A percentile compares a stretch with the other conserved stretches of the same genome.
Conservation (phyloP, 2,113 vertebrate species). For the Uria lomvia region DNA sequence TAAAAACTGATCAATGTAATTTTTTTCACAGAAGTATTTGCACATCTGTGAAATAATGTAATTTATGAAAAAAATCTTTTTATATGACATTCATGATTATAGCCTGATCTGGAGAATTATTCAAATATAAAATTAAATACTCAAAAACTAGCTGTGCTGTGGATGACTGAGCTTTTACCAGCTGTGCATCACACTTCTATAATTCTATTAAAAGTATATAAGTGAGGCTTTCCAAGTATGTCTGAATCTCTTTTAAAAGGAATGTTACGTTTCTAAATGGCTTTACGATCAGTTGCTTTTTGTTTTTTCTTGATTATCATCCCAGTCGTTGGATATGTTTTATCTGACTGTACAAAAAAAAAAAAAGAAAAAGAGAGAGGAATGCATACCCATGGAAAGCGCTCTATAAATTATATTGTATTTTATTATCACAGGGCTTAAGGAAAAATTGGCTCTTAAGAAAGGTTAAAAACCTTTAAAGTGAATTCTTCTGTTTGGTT, state of each 20-base stretch:
- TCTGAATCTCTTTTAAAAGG: slow-evolving; percentile 38
- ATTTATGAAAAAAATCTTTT: slow-evolving; percentile 74
- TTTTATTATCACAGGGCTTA: slow-evolving; percentile 62
- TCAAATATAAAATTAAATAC: slow-evolving; percentile 82
- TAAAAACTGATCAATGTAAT: slow-evolving; percentile 84
- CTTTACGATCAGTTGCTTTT: slow-evolving; percentile 43
- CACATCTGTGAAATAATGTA: slow-evolving; percentile 82
- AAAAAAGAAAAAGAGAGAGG: background rate
- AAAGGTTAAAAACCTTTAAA: slow-evolving; percentile 73
- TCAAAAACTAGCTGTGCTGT: slow-evolving; percentile 72
- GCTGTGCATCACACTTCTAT: slow-evolving; percentile 71
- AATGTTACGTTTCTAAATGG: slow-evolving; percentile 47
- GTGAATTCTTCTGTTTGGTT: slow-evolving; percentile 71
- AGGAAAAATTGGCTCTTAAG: slow-evolving; percentile 65
- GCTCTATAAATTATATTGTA: slow-evolving; percentile 45
- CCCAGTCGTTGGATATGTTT: slow-evolving; percentile 27
- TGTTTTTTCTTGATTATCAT: slow-evolving; percentile 55
- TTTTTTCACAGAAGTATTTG: slow-evolving; percentile 81
- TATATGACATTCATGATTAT: slow-evolving; percentile 81
- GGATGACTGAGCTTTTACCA: slow-evolving; percentile 71
- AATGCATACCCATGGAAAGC: slow-evolving; percentile 14
- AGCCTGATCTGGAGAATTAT: slow-evolving; percentile 79
- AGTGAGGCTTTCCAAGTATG: slow-evolving; percentile 53
- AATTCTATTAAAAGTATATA: slow-evolving; percentile 71
- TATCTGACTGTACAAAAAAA: slow-evolving; percentile 18